phyloP scores from a whole-genome alignment of 1,140 invertebrate species.

The Drosophila mayri region DNA sequence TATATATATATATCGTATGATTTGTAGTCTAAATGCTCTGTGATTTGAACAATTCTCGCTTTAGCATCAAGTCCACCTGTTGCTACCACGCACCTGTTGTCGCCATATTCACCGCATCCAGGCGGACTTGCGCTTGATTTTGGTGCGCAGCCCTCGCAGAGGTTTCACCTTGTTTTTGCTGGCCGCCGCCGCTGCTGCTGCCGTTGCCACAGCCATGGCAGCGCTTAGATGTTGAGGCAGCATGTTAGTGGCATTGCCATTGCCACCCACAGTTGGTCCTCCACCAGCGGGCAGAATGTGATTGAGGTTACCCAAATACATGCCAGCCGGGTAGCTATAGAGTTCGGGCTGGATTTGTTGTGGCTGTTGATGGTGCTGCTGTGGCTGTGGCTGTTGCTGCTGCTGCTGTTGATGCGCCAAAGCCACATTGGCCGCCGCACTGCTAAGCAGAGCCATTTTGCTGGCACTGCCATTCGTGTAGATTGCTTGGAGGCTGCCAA shows the following conservation, averaged over 20 bases:
- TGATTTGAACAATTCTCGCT: constrained; percentile 49
- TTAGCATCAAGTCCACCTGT: constrained; percentile 32
- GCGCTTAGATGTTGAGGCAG: constrained; percentile 48
- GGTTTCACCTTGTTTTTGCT: constrained; percentile 61
- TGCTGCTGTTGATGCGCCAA: constrained; percentile 50
- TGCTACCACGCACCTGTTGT: constrained; percentile 39
- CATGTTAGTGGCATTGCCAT: neutral
- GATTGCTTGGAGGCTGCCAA: constrained; percentile 33
- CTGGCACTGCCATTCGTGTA: constrained; percentile 70
- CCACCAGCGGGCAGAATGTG: constrained; percentile 21
- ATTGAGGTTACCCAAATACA: constrained; percentile 39
- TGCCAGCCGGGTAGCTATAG: constrained; percentile 17
- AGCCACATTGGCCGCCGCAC: constrained; percentile 68
- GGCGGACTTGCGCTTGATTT: constrained; percentile 80
- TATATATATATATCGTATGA: neutral
- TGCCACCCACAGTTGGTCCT: constrained; percentile 10
- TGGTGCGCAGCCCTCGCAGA: constrained; percentile 71
- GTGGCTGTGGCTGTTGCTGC: constrained; percentile 53
- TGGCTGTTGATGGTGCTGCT: constrained; percentile 58
- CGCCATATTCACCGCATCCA: constrained; percentile 83
- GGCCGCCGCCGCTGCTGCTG: constrained; percentile 37
- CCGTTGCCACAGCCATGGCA: constrained; percentile 43
- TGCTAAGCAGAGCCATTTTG: constrained; percentile 77
- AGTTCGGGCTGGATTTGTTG: constrained; percentile 44
- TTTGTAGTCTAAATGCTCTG: constrained; percentile 57